phyloP scores from a whole-genome alignment of 2,113 vertebrate species.

The Bucco capensis region DNA sequence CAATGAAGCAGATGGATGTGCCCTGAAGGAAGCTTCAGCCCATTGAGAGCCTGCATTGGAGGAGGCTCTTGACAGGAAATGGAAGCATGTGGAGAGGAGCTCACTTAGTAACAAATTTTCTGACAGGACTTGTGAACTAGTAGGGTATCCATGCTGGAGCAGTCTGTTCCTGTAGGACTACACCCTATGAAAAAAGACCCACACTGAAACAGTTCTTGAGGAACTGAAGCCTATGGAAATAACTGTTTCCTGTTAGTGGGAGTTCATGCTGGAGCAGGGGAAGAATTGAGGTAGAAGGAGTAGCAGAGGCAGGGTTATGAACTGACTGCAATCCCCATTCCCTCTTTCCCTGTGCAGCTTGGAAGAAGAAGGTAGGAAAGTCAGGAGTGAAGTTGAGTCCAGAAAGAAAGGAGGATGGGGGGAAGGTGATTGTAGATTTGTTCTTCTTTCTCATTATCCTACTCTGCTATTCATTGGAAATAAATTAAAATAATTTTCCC shows the following conservation, averaged over 20 bases:
- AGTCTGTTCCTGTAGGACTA: neutral
- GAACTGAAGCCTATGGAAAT: neutral
- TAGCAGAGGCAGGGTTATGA: neutral
- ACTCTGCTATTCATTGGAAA: neutral
- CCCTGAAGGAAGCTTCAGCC: neutral
- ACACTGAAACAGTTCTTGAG: neutral
- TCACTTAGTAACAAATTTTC: neutral
- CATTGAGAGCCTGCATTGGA: neutral
- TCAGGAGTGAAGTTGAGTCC: neutral
- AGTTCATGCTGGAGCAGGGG: rapidly evolving
- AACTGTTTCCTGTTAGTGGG: neutral
- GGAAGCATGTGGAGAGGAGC: neutral
- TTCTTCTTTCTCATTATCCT: neutral
- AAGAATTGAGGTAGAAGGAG: neutral
- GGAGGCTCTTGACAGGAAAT: neutral
- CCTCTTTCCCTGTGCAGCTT: rapidly evolving
- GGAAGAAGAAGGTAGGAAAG: neutral
- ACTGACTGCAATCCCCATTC: neutral
- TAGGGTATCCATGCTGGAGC: neutral
- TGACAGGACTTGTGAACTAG: neutral
- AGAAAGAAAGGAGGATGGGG: rapidly evolving
- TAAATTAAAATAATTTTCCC: neutral
- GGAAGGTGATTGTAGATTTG: neutral
- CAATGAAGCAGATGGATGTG: neutral
- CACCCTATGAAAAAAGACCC: neutral